Evolutionary conservation across 2,797 vertebrate species (phyloP).

Genomic region (Megaceryle alcyon): DNA sequence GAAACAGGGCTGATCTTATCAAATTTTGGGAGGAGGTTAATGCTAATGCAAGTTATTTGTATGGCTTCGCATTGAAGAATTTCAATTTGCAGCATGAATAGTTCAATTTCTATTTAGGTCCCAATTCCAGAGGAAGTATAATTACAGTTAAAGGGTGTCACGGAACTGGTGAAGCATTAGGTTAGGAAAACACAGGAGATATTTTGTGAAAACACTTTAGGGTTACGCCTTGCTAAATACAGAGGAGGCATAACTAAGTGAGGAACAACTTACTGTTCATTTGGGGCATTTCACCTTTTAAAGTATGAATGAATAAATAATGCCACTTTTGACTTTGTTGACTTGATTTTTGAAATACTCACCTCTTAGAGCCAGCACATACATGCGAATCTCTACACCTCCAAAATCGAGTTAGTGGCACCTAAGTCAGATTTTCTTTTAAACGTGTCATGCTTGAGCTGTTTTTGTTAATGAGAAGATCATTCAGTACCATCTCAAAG

Average conservation of each 20-base stretch:
- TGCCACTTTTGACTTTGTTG: neutral
- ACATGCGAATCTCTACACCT: neutral
- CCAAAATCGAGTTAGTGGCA: neutral
- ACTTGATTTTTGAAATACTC: neutral
- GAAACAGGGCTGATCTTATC: slow-evolving; percentile 59
- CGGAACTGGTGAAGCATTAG: slow-evolving; percentile 58
- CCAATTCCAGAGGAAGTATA: slow-evolving; percentile 70
- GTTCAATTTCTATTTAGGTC: slow-evolving; percentile 78
- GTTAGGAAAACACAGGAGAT: slow-evolving; percentile 69
- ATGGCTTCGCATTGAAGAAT: slow-evolving; percentile 74
- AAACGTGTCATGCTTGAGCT: slow-evolving; percentile 13
- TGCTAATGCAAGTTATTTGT: slow-evolving; percentile 75
- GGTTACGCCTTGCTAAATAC: slow-evolving; percentile 35
- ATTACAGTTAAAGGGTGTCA: slow-evolving; percentile 76
- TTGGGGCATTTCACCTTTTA: slow-evolving; percentile 13
- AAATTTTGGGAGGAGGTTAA: slow-evolving; percentile 51
- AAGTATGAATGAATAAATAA: slow-evolving; percentile 2
- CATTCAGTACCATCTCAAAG: slow-evolving; percentile 39
- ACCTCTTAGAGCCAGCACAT: neutral
- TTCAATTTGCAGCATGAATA: slow-evolving; percentile 80
- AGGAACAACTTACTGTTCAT: neutral
- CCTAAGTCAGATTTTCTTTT: slow-evolving; percentile 21
- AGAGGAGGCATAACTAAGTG: slow-evolving; percentile 26
- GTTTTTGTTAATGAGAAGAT: slow-evolving; percentile 44
- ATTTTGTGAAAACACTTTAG: slow-evolving; percentile 64